Evolutionary conservation across 2,797 vertebrate species (phyloP), one percentile per base, ranked within the genome.

Genomic region (Anguilla anguilla): DNA sequence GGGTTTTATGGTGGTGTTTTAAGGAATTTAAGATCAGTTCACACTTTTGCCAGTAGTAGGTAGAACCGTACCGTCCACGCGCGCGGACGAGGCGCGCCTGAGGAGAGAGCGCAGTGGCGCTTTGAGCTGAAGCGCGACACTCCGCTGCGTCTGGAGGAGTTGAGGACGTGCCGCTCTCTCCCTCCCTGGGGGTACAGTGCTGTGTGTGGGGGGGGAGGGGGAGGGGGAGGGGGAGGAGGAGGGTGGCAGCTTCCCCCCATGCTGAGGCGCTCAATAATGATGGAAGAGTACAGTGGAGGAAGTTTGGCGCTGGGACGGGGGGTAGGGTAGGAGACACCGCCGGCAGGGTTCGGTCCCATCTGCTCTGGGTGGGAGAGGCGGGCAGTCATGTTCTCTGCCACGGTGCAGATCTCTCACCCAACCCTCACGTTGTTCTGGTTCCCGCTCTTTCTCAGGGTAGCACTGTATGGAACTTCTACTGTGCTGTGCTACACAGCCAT

Each of bases 211-310:
- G 89, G 89, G 92, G 90, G 90, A 89, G 92, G 89, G 92, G 92
- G 89, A 59, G 61, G 90, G 87, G 87, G 91, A 91, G 93, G 90
- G 92, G 89, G 90, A 92, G 89, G 55, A 57, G 91, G 87, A 85
- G 89, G 64, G 91, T 85, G 51, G 51, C 28, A 72, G 49, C 55
- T 57, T 35, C 64, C 84, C 83, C 88, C 88, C 79, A 86, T 85
- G 87, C 89, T 86, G 90, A 43, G 90, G 89, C 0, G 59, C 87
- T 93, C 93, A 94, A 93, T 95, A 92, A 93, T 90, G 89, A 93
- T 87, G 89, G 87, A 83, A 85, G 90, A 92, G 92, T 95, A 96
- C 95, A 96, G 94, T 95, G 94, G 84, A 87, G 90, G 86, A 43
- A 91, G 90, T 88, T 89, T 86, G 84, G 86, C 13, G 55, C 46